Evolutionary conservation across 2,797 vertebrate genomes (phyloP), one percentile per base, ranked within the genome.

Genomic region (Acrossocheilus wenchowensis): DNA sequence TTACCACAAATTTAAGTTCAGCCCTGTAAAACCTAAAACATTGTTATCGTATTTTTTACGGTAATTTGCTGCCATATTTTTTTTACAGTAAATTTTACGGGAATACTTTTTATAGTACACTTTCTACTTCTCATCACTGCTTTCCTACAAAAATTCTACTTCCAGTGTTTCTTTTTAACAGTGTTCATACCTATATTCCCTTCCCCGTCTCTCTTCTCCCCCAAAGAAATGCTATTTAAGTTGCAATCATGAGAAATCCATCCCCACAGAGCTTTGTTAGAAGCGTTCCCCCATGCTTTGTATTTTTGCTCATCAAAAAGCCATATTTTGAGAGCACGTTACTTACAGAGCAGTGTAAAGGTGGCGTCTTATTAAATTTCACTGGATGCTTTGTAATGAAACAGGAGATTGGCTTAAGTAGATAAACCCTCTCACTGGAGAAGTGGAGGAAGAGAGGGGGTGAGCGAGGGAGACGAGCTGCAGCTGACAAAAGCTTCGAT

Each of bases 311-410:
- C 69, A 84, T 88, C 81, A 80, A 77, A 78, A 89, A 79, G 48
- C 85, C 85, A 90, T 92, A 92, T 90, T 93, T 92, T 88, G 15
- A 90, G 92, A 91, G 92, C 89, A 84, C 91, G 94, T 94, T 95
- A 94, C 94, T 95, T 94, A 94, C 93, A 94, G 91, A 91, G 89
- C 80, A 36, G 86, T 89, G 91, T 93, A 93, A 93, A 87, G 90
- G 89, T 94, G 93, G 92, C 92, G 94, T 95, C 93, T 95, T 92
- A 91, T 90, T 89, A 86, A 88, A 90, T 89, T 95, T 95, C 95
- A 94, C 90, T 91, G 90, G 87, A 71, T 64, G 92, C 91, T 88
- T 91, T 90, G 93, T 92, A 94, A 95, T 91, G 86, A 89, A 92
- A 95, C 90, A 89, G 92, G 54, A 90, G 94, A 94, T 93, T 89